Base-by-base conservation (phyloP, 2,888 invertebrate genomes). In the Caenorhabditis sp. region DNA sequence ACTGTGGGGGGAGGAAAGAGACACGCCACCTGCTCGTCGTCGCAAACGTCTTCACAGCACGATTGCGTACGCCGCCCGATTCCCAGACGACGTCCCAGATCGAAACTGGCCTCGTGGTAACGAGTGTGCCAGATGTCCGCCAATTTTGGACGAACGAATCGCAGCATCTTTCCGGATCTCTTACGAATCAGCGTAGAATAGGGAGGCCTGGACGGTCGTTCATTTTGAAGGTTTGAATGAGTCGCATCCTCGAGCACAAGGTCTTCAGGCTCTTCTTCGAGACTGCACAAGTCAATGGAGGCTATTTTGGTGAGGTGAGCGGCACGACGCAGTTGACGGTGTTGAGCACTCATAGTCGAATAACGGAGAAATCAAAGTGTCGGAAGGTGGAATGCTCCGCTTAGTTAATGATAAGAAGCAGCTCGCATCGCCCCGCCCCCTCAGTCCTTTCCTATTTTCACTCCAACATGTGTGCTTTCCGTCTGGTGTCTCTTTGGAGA, bases 41-140 rank as follows among this genome's bases (percentile, higher is more conserved):
- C 75, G 17, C 27, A 58, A 27, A 63, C 70, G 59, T 70, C 70
- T 15, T 70, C 76, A 56, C 52, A 62, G 20, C 58, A 73, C 35
- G 72, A 73, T 30, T 58, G 66, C 8, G 72, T 62, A 2, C 78
- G 52, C 48, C 72, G 37, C 11, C 72, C 72, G 15, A 78, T 63
- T 9, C 78, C 78, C 7, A 78, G 43, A 11, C 78, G 55, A 22
- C 78, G 43, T 30, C 78, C 78, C 11, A 78, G 45, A 43, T 78
- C 78, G 48, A 72, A 78, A 61, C 78, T 78, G 13, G 78, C 78
- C 17, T 72, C 78, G 24, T 78, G 73, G 56, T 78, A 78, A 17
- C 68, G 43, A 13, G 41, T 50, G 37, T 78, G 78, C 78, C 78
- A 78, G 13, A 66, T 43, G 26, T 78, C 78, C 1, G 78, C 76